phyloP scores from a whole-genome alignment of 2,888 invertebrate genomes.

The Drosophila percnosoma region DNA sequence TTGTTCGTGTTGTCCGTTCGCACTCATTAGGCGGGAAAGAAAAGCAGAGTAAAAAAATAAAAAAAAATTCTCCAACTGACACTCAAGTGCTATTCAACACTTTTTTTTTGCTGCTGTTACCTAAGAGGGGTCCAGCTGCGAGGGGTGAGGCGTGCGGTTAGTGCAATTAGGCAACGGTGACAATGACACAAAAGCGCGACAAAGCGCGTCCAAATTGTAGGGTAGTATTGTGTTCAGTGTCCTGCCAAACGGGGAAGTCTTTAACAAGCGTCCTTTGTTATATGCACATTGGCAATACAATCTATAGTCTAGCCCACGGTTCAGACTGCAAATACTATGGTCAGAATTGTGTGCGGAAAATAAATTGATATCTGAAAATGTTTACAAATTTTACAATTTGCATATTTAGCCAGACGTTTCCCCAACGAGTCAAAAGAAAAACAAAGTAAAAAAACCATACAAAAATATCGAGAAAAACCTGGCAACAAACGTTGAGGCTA shows the following conservation, averaged over 20 bases:
- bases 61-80: slow-evolving; percentile 43
- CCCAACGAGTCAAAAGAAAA: slow-evolving; percentile 31
- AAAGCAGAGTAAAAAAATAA: slow-evolving; percentile 13
- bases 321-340: slow-evolving; percentile 7
- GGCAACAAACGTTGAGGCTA: slow-evolving; percentile 40
- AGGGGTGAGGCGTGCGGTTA: slow-evolving; percentile 54
- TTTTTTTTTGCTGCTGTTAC: slow-evolving; percentile 33
- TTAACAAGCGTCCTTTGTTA: slow-evolving; percentile 73
- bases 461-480: slow-evolving; percentile 3
- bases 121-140: neutral
- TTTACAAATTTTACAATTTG: slow-evolving; percentile 58
- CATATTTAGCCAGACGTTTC: slow-evolving; percentile 58
- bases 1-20: slow-evolving; percentile 67
- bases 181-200: slow-evolving; percentile 79
- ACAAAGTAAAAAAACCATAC: neutral
- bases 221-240: slow-evolving; percentile 11
- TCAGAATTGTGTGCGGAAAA: slow-evolving; percentile 31
- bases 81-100: slow-evolving; percentile 71
- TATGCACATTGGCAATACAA: neutral
- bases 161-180: slow-evolving; percentile 77
- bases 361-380: slow-evolving; percentile 50
- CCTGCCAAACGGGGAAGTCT: slow-evolving; percentile 44
- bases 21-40: slow-evolving; percentile 55
- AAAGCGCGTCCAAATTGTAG: slow-evolving; percentile 60
- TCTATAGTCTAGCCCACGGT: neutral